These are phyloP conservation scores for Caloenas nicobarica DNA, from an alignment of 2,113 vertebrate species.

Conservation along the genomic window DNA sequence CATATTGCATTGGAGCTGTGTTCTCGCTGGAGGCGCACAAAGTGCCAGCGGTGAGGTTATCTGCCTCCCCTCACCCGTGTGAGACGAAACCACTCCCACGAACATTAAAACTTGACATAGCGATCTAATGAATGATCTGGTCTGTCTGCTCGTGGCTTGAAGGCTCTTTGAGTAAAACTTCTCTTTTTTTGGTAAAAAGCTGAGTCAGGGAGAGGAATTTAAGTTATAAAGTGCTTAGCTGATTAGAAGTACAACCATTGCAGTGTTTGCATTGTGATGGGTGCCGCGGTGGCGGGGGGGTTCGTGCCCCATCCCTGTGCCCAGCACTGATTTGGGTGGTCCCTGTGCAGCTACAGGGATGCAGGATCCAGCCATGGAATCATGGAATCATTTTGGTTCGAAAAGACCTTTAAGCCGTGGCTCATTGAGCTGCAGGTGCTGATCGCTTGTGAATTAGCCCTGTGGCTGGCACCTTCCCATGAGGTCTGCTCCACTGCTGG, in stretches of 20 bases:
- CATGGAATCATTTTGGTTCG: no score
- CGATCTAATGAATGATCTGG: neutral
- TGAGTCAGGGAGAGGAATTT: neutral
- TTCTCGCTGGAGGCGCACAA: accelerated
- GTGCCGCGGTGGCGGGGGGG: accelerated
- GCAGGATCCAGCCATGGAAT: no score
- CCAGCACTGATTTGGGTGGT: neutral
- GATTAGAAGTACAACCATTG: neutral
- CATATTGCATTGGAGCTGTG: neutral
- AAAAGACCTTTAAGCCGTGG: neutral
- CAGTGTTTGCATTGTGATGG: neutral
- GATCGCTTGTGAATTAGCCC: neutral
- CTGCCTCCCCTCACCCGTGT: neutral
- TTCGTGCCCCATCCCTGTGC: neutral
- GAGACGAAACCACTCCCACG: neutral
- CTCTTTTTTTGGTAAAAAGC: neutral
- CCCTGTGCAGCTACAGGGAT: neutral
- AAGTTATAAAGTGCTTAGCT: neutral
- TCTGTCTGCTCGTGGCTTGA: neutral
- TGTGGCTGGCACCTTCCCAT: neutral
- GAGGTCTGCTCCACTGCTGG: neutral
- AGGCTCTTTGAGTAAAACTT: neutral
- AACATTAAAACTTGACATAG: neutral
- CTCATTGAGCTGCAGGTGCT: neutral
- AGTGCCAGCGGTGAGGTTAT: neutral